Evolutionary conservation across 2,888 invertebrate species (phyloP), one percentile per base, ranked within the genome.

Genomic region (Oxyteleia sp.): DNA sequence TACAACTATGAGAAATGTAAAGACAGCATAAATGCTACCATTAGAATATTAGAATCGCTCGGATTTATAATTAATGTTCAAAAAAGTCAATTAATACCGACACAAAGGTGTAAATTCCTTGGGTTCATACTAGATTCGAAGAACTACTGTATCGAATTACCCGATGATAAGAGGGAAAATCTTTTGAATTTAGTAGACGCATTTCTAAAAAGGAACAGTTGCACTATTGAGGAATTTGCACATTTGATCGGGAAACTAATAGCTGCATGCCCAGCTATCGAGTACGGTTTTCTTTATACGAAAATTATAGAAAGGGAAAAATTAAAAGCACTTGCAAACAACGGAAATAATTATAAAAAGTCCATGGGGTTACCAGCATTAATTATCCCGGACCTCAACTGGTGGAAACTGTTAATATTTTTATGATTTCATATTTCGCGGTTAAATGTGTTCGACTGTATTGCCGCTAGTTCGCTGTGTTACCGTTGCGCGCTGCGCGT

Each of bases 231-330:
- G 11, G 49, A 68, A 38, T 59, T 76, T 51, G 53, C 61, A 2
- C 43, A 61, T 8, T 43, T 74, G 29, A n/a, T n/a, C n/a, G n/a
- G n/a, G n/a, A n/a, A n/a, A n/a, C n/a, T n/a, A n/a, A n/a, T n/a
- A n/a, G n/a, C n/a, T n/a, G n/a, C n/a, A n/a, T n/a, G n/a, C n/a
- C n/a, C n/a, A n/a, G n/a, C n/a, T n/a, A n/a, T n/a, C n/a, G n/a
- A n/a, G n/a, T n/a, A n/a, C n/a, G n/a, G n/a, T n/a, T n/a, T n/a
- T n/a, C n/a, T n/a, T n/a, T 63, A 82, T 49, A 61, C 49, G 1
- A 82, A 69, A 23, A 8, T 16, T 5, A n/a, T 82, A 16, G 69
- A 82, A 69, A 51, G 69, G 10, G 41, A 61, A 11, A 81, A 68
- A 47, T 53, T 61, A 20, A 49, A 53, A 5, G 55, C 57, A 3